phyloP scores from a whole-genome alignment of 1,140 invertebrate species.

The Melanaphis sacchari region DNA sequence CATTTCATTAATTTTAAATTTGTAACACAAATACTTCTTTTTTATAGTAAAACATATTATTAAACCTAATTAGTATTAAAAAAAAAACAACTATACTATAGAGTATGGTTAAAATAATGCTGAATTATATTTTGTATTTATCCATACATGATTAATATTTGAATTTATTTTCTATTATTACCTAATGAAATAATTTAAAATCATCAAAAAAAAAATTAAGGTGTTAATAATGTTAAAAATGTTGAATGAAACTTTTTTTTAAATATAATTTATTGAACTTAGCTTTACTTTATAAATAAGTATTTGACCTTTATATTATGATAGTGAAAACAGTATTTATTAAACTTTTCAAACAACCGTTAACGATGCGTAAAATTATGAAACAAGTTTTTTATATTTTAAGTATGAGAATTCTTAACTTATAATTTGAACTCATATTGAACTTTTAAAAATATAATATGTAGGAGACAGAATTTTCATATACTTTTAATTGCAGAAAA shows the following conservation, averaged over 20 bases:
- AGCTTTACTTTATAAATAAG: background rate
- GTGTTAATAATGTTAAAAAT: background rate
- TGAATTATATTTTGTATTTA: background rate
- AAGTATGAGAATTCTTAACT: background rate
- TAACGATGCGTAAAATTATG: constrained; percentile 27
- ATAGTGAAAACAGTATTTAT: background rate
- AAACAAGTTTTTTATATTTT: background rate
- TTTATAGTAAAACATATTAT: background rate
- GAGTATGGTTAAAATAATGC: no score
- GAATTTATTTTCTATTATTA: background rate
- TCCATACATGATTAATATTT: background rate
- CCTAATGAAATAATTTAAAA: background rate
- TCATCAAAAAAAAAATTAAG: background rate
- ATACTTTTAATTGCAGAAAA: background rate
- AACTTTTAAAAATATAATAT: constrained; percentile 22
- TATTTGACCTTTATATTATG: background rate
- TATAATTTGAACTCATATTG: background rate
- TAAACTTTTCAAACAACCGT: constrained; percentile 8
- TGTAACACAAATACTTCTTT: background rate
- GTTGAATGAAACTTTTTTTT: background rate
- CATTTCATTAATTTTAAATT: background rate
- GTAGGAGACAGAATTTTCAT: background rate
- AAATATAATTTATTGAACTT: background rate
- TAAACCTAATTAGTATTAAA: background rate
- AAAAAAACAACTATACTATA: background rate